A percentile compares a stretch with the other conserved stretches of the same genome.
Evolutionary conservation across 2,113 vertebrate genomes (phyloP).

Genomic region (Origma solitaria): DNA sequence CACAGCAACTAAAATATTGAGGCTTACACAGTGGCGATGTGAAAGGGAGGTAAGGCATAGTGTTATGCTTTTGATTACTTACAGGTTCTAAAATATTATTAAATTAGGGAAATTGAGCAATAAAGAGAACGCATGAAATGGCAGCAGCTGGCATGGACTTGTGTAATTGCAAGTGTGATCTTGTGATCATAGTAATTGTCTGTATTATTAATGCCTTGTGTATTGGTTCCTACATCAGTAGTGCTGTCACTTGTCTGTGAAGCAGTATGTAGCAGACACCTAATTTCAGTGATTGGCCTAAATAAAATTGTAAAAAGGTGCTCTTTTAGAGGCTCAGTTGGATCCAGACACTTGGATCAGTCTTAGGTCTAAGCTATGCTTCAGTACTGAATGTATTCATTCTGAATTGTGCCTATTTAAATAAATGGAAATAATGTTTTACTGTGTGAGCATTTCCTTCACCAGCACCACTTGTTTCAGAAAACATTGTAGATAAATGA

Average conservation of each 20-base stretch:
- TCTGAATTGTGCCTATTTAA: not conserved
- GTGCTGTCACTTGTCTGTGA: not conserved
- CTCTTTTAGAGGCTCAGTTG: not conserved
- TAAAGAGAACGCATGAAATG: not conserved
- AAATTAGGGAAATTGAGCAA: not conserved
- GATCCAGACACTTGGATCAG: not conserved
- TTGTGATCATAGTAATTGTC: not conserved
- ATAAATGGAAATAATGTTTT: not conserved
- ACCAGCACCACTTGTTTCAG: not conserved
- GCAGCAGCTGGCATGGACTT: not conserved
- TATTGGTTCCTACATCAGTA: not conserved
- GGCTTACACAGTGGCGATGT: not conserved
- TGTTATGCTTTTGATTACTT: not conserved
- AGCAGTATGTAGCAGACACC: not conserved
- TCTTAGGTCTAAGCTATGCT: not conserved
- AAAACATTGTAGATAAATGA: conserved; percentile 26
- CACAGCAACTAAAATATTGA: not conserved
- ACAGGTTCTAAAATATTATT: not conserved
- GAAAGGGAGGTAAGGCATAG: not conserved
- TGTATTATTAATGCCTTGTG: not conserved
- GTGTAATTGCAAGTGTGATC: not conserved
- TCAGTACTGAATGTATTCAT: not conserved
- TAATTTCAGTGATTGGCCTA: not conserved
- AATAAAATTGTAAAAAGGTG: not conserved
- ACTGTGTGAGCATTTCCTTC: not conserved